These are phyloP conservation scores for Hipparchia sbordonii DNA, from an alignment of 2,888 invertebrate genomes.

Conservation along the genomic window DNA sequence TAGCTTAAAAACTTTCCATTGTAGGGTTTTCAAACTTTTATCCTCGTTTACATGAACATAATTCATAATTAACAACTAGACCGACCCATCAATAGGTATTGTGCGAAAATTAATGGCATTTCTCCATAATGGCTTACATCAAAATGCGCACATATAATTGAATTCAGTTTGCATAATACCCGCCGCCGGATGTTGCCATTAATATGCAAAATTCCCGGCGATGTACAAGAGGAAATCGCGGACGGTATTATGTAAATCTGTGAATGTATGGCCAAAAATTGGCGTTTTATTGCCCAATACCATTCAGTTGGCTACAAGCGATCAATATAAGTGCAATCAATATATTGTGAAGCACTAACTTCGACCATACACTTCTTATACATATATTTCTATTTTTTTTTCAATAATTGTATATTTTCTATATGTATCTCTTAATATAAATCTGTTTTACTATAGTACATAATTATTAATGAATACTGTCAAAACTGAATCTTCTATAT, in stretches of 20 bases:
- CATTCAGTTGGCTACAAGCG: conserved; percentile 18
- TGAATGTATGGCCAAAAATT: conserved; percentile 31
- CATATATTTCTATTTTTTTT: too few species aligned
- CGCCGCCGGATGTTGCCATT: conserved; percentile 43
- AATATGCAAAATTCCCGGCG: conserved; percentile 48
- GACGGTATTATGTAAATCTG: conserved; percentile 33
- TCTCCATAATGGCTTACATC: conserved; percentile 21
- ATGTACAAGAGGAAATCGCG: conserved; percentile 44
- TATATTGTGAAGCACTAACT: too few species aligned
- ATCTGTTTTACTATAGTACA: too few species aligned
- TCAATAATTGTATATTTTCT: too few species aligned
- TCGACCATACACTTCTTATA: too few species aligned
- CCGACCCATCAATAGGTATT: conserved; percentile 1
- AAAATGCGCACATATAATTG: conserved; percentile 25
- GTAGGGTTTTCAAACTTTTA: too few species aligned
- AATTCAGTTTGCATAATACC: conserved; percentile 56
- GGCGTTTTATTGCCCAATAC: conserved; percentile 26
- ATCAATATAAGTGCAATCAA: background rate
- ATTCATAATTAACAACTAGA: background rate
- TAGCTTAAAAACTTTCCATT: too few species aligned
- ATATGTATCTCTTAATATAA: too few species aligned
- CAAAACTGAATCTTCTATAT: too few species aligned
- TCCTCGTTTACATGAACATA: background rate
- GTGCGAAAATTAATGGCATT: conserved; percentile 7
- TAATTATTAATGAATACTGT: too few species aligned